A percentile compares a stretch with the other conserved stretches of the same genome.
Evolutionary conservation across 2,888 invertebrate species (phyloP).

Genomic region (Aphodius granarius): DNA sequence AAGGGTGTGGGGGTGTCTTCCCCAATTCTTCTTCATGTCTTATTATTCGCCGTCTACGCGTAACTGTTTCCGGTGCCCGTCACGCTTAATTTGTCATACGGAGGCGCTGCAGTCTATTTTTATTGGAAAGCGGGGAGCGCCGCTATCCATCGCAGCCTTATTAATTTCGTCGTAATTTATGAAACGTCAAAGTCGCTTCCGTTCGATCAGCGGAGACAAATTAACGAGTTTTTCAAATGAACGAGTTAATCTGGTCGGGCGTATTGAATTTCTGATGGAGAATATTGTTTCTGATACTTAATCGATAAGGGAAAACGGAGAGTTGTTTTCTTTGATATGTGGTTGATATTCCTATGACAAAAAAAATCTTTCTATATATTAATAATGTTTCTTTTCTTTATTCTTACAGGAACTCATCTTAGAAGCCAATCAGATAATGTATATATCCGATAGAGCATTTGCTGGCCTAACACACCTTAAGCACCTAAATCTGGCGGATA

Average conservation of each 20-base stretch:
- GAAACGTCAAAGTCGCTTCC: neutral
- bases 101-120: neutral
- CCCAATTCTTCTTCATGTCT: neutral
- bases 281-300: neutral
- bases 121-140: neutral
- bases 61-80: neutral
- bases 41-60: neutral
- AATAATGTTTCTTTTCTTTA: neutral
- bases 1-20: neutral
- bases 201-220: neutral
- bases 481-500: conserved; percentile 74
- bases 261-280: neutral
- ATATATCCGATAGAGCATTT: conserved; percentile 76
- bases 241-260: neutral
- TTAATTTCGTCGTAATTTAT: neutral
- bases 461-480: conserved; percentile 73
- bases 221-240: neutral
- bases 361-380: neutral
- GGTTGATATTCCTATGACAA: too few species aligned
- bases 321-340: neutral
- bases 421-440: conserved; percentile 58
- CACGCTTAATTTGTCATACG: neutral
- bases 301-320: neutral
- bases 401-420: conserved; percentile 44
- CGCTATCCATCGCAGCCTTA: neutral